These are phyloP conservation scores for Stramonita haemastoma DNA, from an alignment of 2,888 invertebrate species.

Conservation along the genomic window DNA sequence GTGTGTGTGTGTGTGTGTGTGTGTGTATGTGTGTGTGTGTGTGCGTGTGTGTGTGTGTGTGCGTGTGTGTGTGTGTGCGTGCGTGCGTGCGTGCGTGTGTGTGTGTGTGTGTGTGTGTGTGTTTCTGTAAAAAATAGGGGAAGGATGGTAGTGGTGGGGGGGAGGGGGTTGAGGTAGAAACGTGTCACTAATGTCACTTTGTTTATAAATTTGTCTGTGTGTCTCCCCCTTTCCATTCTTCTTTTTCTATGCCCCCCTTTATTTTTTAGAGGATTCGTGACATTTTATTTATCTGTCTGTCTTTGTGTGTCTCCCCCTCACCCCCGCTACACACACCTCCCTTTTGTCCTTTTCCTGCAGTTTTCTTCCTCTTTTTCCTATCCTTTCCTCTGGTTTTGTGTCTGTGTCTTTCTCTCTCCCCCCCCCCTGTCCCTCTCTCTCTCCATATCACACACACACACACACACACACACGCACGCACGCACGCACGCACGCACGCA, in stretches of 20 bases:
- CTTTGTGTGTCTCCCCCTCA: neutral
- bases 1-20: neutral
- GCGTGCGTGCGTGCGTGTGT: neutral
- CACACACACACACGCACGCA: neutral
- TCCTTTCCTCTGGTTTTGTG: neutral
- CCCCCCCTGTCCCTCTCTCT: neutral
- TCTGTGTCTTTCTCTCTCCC: neutral
- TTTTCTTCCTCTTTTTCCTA: neutral
- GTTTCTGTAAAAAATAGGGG: neutral
- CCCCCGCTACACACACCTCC: neutral
- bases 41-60: neutral
- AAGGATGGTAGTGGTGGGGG: no score
- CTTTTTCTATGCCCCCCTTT: no score
- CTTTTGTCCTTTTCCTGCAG: neutral
- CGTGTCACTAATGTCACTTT: no score
- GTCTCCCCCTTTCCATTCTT: no score
- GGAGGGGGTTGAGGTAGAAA: no score
- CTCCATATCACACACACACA: neutral
- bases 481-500: neutral
- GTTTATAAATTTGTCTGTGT: no score
- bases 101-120: slow-evolving; percentile 13
- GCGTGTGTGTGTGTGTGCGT: neutral
- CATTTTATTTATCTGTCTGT: no score
- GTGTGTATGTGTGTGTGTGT: neutral
- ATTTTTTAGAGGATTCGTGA: no score